Base-by-base conservation (phyloP, 2,113 vertebrate genomes). In the Gavialis gangeticus region DNA sequence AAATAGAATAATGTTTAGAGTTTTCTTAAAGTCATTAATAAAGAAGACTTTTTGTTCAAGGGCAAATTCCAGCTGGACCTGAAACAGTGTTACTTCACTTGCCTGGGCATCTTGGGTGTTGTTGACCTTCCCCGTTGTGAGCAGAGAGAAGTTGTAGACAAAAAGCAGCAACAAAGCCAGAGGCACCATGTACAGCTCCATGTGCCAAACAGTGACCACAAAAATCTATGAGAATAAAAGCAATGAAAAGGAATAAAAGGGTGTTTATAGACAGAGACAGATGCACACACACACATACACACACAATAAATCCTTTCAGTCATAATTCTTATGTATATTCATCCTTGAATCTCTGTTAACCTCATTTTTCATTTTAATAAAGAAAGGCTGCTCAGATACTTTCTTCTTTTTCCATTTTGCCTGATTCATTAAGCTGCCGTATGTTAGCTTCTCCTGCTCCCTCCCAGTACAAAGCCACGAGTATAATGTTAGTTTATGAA, bases 171-270 rank as follows among this genome's bases (percentile, higher is more conserved):
- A 91, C 69, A 99, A 96, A 81, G 98, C 98, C 96, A 99, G 97
- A 8, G 99, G 99, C 93, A 99, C 94, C 99, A 99, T 99, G 97
- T 99, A 99, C 82, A 99, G 98, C 78, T 99, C 99, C 95, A 99
- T 98, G 14, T 98, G 97, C 99, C 99, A 99, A 88, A 99, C 98
- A 0, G 98, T 98, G 97, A 99, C 96, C 84, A 99, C 94, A 95
- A 99, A 99, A 24, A 99, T 98, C 99, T 99, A 97, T 84, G 84
- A 95, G 79, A 90, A 97, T 95, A 76, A 82, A 95, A 95, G 59
- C 19, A 84, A 79, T 37, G 87, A 55, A 78, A 79, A 57, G 28
- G 30, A 91, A 82, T 0, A 83, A 13, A 75, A 0, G 62, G 25
- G 64, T 58, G 78, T 3, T 56, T 56, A 60, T 59, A 28, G 73